phyloP scores from a whole-genome alignment of 30 jellyfish, hydroid and myxozoan genomes.

The Hydra vulgaris region DNA sequence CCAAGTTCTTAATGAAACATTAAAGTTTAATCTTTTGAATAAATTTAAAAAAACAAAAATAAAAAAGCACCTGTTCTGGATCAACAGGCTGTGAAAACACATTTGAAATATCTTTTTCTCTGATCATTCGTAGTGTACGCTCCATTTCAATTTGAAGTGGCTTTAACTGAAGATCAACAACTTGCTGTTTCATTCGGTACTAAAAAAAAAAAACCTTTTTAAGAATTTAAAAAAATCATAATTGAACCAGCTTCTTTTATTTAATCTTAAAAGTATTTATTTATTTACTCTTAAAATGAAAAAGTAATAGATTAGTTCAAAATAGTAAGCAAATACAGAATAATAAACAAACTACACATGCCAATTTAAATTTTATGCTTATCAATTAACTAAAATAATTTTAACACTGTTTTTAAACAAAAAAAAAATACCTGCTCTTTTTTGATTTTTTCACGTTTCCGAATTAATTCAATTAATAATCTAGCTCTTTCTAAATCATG shows the following conservation, averaged over 20 bases:
- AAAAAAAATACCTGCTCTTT: constrained; percentile 74
- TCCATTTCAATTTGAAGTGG: constrained; percentile 70
- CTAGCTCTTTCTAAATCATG: constrained; percentile 95
- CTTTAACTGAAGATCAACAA: constrained; percentile 55
- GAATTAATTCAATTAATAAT: constrained; percentile 61
- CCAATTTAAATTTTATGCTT: no score
- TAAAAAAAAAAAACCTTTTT: constrained; percentile 7
- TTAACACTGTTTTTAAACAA: no score
- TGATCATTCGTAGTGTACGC: constrained; percentile 61
- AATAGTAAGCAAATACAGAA: no score
- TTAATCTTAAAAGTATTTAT: background rate
- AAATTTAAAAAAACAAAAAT: no score
- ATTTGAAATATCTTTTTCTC: constrained; percentile 70
- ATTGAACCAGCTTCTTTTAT: background rate
- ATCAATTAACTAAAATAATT: no score
- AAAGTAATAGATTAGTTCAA: background rate
- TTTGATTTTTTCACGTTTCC: constrained; percentile 87
- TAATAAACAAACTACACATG: no score
- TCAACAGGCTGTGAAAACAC: constrained; percentile 93
- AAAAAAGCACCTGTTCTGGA: constrained; percentile 62
- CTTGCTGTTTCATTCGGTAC: constrained; percentile 81
- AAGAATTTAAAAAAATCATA: background rate
- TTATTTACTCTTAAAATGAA: background rate
- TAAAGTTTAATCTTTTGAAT: no score
- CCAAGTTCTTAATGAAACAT: no score